These are phyloP conservation scores for Radopholus similis DNA, from an alignment of 1,140 invertebrate species.

Conservation along the genomic window DNA sequence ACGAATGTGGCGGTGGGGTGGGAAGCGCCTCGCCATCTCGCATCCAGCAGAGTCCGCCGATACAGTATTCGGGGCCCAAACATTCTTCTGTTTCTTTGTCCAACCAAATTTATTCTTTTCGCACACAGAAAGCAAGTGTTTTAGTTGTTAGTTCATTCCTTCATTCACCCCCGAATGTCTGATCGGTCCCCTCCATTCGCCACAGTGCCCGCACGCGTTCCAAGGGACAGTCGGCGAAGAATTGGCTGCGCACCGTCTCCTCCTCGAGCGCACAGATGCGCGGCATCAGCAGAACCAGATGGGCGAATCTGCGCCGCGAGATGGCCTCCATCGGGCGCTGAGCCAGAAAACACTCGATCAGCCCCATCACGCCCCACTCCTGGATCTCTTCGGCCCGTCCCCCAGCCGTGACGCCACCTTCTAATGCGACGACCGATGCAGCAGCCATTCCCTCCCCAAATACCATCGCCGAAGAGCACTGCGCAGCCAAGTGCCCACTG, in stretches of 20 bases:
- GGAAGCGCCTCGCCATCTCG: too few relatives aligned
- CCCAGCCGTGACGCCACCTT: neutral
- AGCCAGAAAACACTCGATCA: neutral
- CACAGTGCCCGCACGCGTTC: constrained; percentile 4
- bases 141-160: neutral
- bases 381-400: neutral
- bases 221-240: neutral
- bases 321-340: neutral
- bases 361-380: neutral
- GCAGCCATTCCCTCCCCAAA: neutral
- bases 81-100: neutral
- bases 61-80: neutral
- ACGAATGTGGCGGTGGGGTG: too few relatives aligned
- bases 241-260: neutral
- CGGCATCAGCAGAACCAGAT: neutral
- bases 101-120: neutral
- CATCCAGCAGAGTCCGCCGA: neutral
- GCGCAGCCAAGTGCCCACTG: constrained; percentile 27
- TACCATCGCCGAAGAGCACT: neutral
- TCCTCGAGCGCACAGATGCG: neutral
- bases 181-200: neutral
- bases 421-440: neutral
- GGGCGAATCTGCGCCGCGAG: neutral
- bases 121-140: neutral
- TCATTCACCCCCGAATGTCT: neutral